Percentiles rank a stretch among this genome's conserved stretches.
These are phyloP conservation scores for Calliphora vomitoria DNA, from an alignment of 2,888 invertebrate genomes.

Conservation along the genomic window DNA sequence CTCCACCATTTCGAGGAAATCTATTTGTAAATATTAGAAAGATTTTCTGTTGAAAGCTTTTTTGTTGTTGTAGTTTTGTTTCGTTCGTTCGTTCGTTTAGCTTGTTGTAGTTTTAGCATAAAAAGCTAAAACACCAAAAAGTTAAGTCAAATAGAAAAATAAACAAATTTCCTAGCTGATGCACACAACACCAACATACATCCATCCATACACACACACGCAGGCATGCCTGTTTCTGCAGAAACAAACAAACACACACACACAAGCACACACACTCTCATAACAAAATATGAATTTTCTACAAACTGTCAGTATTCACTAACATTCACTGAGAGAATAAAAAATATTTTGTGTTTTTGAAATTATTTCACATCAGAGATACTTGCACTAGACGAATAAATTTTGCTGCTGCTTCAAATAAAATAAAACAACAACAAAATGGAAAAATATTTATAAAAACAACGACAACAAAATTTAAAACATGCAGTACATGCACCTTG, in stretches of 20 bases:
- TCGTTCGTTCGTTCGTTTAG: slow-evolving; percentile 12
- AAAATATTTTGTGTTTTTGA: slow-evolving; percentile 62
- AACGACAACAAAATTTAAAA: slow-evolving; percentile 56
- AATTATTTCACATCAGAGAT: slow-evolving; percentile 63
- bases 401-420: slow-evolving; percentile 31
- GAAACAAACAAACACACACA: too few species aligned
- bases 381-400: slow-evolving; percentile 52
- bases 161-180: slow-evolving; percentile 58
- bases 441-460: slow-evolving; percentile 49
- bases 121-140: slow-evolving; percentile 62
- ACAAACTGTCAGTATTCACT: slow-evolving; percentile 26
- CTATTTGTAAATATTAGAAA: slow-evolving; percentile 32
- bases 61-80: background rate
- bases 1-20: slow-evolving; percentile 18
- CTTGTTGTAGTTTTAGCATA: slow-evolving; percentile 45
- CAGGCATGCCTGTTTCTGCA: too few species aligned
- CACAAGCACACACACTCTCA: background rate
- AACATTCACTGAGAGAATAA: slow-evolving; percentile 30
- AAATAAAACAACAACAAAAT: slow-evolving; percentile 29
- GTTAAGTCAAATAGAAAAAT: slow-evolving; percentile 66
- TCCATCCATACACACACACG: background rate
- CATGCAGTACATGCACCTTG: slow-evolving; percentile 65
- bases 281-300: slow-evolving; percentile 46
- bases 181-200: slow-evolving; percentile 28
- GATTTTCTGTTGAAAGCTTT: slow-evolving; percentile 15